phyloP scores from a whole-genome alignment of 2,113 vertebrate species.

The Ursus arctos region DNA sequence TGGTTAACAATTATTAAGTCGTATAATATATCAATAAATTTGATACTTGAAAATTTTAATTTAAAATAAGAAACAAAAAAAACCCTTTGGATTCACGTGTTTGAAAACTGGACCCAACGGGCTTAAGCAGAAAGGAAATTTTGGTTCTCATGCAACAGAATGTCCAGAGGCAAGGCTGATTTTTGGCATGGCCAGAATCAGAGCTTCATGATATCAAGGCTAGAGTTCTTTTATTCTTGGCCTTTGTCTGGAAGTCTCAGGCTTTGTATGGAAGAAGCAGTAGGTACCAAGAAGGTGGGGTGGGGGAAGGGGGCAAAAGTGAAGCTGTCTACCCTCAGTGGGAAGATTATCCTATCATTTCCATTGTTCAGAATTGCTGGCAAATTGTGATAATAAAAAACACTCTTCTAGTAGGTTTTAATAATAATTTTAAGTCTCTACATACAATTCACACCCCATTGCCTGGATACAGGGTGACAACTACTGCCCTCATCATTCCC shows the following conservation, averaged over 20 bases:
- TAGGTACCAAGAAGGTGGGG: background rate
- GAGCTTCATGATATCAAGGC: background rate
- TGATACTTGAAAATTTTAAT: background rate
- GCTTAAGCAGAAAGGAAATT: background rate
- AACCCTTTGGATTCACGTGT: background rate
- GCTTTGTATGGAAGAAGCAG: background rate
- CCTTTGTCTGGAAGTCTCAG: background rate
- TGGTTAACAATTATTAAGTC: background rate
- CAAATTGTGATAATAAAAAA: background rate
- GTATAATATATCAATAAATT: background rate
- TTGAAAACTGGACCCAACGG: background rate
- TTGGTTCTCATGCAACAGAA: background rate
- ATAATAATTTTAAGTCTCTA: background rate
- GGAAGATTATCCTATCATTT: background rate
- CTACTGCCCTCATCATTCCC: background rate
- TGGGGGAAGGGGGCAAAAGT: background rate
- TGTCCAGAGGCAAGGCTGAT: background rate
- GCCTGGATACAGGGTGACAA: background rate
- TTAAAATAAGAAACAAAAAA: constrained; percentile 37
- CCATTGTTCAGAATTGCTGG: background rate
- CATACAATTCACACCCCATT: background rate
- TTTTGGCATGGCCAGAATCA: background rate
- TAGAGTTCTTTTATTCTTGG: background rate
- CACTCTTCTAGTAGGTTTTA: background rate
- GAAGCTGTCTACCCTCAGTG: background rate